Percentiles rank a stretch among this genome's conserved stretches.
Conservation (phyloP, 2,113 vertebrate species). For the Phylloscopus whistleri region DNA sequence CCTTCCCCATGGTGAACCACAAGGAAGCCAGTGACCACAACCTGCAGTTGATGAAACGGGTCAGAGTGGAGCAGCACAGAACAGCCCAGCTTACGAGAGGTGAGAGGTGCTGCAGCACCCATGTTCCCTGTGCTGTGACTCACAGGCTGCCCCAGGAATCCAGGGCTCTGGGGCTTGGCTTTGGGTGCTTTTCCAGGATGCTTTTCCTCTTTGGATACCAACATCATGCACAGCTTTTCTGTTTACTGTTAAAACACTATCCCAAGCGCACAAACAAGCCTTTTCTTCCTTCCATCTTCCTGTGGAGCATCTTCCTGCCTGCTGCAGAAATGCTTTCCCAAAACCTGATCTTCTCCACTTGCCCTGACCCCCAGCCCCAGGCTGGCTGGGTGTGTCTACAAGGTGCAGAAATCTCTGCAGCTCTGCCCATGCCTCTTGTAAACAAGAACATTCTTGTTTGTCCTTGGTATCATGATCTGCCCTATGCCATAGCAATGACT, state of each 20-base stretch:
- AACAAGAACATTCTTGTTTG: not conserved
- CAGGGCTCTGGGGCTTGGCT: not conserved
- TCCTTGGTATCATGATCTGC: not conserved
- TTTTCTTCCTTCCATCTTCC: not conserved
- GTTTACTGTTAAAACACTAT: not conserved
- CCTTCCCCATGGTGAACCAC: slow-evolving; percentile 65
- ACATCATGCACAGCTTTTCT: accelerated
- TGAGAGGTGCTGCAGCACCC: not conserved
- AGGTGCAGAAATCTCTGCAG: not conserved
- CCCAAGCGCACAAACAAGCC: not conserved
- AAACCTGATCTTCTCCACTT: not conserved
- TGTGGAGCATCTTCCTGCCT: not conserved
- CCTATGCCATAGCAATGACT: not conserved
- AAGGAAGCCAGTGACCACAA: slow-evolving; percentile 56
- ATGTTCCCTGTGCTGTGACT: not conserved
- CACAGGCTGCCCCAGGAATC: not conserved
- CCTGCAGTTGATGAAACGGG: slow-evolving; percentile 49
- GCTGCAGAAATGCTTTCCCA: not conserved
- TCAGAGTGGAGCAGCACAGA: slow-evolving; percentile 42
- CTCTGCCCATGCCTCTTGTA: not conserved
- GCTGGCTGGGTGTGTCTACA: not conserved
- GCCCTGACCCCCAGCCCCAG: not conserved
- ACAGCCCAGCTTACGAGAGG: slow-evolving; percentile 58
- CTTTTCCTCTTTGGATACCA: not conserved
- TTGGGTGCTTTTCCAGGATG: not conserved